A percentile compares a stretch with the other conserved stretches of the same genome.
phyloP scores from a whole-genome alignment of 2,888 invertebrate genomes.

The Erebia ligea region DNA sequence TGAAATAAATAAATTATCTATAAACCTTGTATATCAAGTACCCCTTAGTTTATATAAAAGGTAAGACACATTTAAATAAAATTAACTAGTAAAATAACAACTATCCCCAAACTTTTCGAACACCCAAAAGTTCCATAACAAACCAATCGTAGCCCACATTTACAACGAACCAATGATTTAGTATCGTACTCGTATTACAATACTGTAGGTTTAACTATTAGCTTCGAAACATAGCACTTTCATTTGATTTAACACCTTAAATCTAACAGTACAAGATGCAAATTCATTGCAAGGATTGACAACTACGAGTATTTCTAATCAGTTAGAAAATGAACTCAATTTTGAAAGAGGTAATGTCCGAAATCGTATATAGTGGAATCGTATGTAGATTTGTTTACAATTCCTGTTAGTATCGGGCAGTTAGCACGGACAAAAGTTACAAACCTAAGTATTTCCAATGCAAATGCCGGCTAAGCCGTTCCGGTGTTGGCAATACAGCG shows the following conservation, averaged over 20 bases:
- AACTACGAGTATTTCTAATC: conserved; percentile 18
- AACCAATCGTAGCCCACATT: conserved; percentile 36
- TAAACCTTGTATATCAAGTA: background rate
- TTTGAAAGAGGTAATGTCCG: background rate
- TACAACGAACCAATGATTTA: conserved; percentile 39
- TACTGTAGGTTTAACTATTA: conserved; percentile 27
- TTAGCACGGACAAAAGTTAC: conserved; percentile 40
- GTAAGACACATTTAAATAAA: background rate
- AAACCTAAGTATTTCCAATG: conserved; percentile 43
- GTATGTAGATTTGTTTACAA: conserved; percentile 18
- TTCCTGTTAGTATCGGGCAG: conserved; percentile 35
- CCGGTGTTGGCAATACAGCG: conserved; percentile 38
- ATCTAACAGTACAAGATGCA: conserved; percentile 1
- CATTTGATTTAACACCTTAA: conserved; percentile 8
- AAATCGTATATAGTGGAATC: background rate
- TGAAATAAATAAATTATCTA: too few relatives aligned
- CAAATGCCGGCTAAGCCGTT: conserved; percentile 41
- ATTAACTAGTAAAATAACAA: background rate
- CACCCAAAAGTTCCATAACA: conserved; percentile 35
- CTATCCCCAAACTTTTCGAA: conserved; percentile 26
- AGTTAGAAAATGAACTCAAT: conserved; percentile 15
- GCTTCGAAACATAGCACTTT: conserved; percentile 2
- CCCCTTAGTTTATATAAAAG: background rate
- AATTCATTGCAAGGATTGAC: conserved; percentile 4
- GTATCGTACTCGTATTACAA: conserved; percentile 35